Base-by-base conservation (phyloP, 2,797 vertebrate genomes). In the Parauchenoglanis punctatus region DNA sequence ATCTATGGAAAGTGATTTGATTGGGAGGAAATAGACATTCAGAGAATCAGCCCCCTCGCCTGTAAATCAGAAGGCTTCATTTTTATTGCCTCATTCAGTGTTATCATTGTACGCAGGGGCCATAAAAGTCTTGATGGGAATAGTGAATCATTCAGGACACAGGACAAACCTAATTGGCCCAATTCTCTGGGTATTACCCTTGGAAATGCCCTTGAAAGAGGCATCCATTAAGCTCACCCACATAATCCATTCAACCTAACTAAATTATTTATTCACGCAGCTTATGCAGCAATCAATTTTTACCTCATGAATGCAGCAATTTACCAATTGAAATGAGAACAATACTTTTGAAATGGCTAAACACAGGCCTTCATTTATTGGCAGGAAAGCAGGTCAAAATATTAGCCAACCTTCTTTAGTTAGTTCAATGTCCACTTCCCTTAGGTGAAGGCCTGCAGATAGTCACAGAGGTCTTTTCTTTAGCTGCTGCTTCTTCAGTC, bases 171-270 rank as follows among this genome's bases (percentile, higher is more conserved):
- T 70, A 89, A 88, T 81, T 87, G 68, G 25, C 80, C 77, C 78
- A 88, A 81, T 88, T 87, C 77, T 84, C 49, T 91, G 87, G 85
- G 65, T 11, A 87, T 81, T 89, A 88, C 87, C 85, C 59, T 75
- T 88, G 86, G 83, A 89, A 87, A 85, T 88, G 85, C 87, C 84
- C 81, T 84, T 65, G 67, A 77, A 80, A 67, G 17, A 84, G 46
- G 81, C 20, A 23, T 58, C 59, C n/a, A 76, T 83, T 85, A 67
- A 85, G 35, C 35, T 84, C 31, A n/a, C 49, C 35, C 40, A 35
- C 61, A 86, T 7, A 85, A 77, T 11, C 67, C 35, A 84, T 68
- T 80, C 59, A 86, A 31, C 63, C 61, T 25, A 72, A 70, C 44
- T 82, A 82, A 59, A 75, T 72, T 76, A 83, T 35, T 87, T 61